Evolutionary conservation across 1,140 invertebrate genomes (phyloP).

Genomic region (Formica selysi): DNA sequence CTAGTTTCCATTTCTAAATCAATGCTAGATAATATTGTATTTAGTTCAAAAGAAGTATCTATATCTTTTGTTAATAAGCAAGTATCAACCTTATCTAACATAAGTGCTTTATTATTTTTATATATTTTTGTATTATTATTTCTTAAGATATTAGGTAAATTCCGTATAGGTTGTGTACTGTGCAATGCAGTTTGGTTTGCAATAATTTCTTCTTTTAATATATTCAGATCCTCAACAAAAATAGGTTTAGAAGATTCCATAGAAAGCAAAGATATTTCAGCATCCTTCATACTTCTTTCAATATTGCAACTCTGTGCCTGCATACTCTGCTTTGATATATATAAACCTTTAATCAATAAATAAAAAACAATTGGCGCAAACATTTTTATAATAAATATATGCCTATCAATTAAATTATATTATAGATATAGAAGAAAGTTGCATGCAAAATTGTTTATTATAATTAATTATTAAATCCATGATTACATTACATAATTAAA

Average conservation of each 20-base stretch:
- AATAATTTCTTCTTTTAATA: neutral
- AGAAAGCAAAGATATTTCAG: neutral
- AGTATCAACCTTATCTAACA: neutral
- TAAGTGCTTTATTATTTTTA: neutral
- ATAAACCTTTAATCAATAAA: conserved; percentile 28
- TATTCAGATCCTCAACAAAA: neutral
- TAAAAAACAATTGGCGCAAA: conserved; percentile 13
- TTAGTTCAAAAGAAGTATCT: neutral
- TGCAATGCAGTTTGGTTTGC: neutral
- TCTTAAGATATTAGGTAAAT: conserved; percentile 70
- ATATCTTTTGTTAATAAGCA: neutral
- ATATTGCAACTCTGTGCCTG: neutral
- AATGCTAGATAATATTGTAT: neutral
- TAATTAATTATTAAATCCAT: neutral
- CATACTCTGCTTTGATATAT: neutral
- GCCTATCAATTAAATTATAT: neutral
- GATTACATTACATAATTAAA: neutral
- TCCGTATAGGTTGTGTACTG: conserved; percentile 34
- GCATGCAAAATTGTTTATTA: neutral
- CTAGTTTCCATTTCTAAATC: neutral
- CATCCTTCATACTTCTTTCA: neutral
- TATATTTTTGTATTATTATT: conserved; percentile 23
- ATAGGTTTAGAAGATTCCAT: neutral
- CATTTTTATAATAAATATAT: neutral
- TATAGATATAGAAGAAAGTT: neutral